Evolutionary conservation across 2,113 vertebrate genomes (phyloP).

Genomic region (Erythrocercus mccallii): DNA sequence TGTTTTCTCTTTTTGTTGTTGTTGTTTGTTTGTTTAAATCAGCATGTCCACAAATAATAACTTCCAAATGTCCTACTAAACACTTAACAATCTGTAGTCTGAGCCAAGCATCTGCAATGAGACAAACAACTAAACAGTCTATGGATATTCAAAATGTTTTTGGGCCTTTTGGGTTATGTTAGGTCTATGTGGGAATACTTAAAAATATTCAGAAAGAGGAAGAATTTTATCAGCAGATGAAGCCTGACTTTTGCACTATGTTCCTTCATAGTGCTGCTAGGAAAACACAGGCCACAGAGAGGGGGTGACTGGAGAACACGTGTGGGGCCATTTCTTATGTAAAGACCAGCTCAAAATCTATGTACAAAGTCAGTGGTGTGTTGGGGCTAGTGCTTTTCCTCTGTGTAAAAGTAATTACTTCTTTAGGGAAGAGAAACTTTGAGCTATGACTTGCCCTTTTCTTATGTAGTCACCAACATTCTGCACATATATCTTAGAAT

Average conservation of each 20-base stretch:
- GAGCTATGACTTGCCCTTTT: neutral
- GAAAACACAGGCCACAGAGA: neutral
- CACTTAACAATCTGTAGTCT: neutral
- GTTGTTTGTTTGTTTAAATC: neutral
- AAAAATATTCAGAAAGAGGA: neutral
- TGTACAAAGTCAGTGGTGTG: neutral
- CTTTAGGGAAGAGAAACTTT: neutral
- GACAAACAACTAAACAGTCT: neutral
- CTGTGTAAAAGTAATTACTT: neutral
- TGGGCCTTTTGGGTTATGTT: rapidly evolving
- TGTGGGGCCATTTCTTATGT: neutral
- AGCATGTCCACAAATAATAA: neutral
- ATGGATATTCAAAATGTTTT: neutral
- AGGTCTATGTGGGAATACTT: neutral
- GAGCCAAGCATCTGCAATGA: neutral
- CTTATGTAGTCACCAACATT: neutral
- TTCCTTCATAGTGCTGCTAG: neutral
- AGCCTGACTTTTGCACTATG: neutral
- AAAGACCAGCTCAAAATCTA: neutral
- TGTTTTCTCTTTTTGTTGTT: neutral
- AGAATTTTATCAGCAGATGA: neutral
- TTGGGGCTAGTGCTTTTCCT: neutral
- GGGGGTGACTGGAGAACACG: neutral
- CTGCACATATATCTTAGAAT: neutral
- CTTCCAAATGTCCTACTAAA: neutral